phyloP scores from a whole-genome alignment of 1,140 invertebrate species.

The Drepana arcuata region DNA sequence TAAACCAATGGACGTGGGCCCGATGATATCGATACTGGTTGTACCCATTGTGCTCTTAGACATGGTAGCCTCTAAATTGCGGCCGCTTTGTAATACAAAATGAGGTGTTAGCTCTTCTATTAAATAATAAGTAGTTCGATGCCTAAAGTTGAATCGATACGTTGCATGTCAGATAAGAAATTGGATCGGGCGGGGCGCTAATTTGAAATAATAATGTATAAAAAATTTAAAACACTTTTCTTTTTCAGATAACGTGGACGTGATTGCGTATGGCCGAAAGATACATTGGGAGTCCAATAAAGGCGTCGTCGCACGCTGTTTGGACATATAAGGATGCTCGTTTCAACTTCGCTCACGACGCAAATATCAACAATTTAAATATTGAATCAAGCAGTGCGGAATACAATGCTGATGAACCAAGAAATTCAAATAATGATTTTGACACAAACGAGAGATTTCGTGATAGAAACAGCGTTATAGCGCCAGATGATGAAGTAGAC shows the following conservation, averaged over 20 bases:
- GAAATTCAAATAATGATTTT: slow-evolving; percentile 20
- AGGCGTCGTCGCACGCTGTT: slow-evolving; percentile 59
- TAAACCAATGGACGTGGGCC: slow-evolving; percentile 31
- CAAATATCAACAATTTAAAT: slow-evolving; percentile 2
- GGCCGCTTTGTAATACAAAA: slow-evolving; percentile 66
- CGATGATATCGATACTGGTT: slow-evolving; percentile 61
- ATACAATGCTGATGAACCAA: slow-evolving; percentile 4
- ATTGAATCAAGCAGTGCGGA: slow-evolving; percentile 1
- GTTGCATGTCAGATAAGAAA: slow-evolving; percentile 36
- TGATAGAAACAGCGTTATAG: slow-evolving; percentile 34
- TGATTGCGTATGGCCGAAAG: slow-evolving; percentile 62
- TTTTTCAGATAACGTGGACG: slow-evolving; percentile 58
- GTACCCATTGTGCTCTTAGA: slow-evolving; percentile 49
- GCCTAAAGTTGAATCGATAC: slow-evolving; percentile 35
- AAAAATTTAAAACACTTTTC: slow-evolving; percentile 33
- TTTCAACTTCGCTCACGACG: slow-evolving; percentile 12
- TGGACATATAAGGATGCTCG: slow-evolving; percentile 46
- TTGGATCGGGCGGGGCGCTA: no score
- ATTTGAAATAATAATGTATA: no score
- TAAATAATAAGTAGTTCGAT: slow-evolving; percentile 64
- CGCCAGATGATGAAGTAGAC: slow-evolving; percentile 20
- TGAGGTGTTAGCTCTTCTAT: slow-evolving; percentile 69
- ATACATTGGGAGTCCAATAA: slow-evolving; percentile 47
- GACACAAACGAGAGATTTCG: slow-evolving; percentile 15
- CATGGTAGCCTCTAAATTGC: slow-evolving; percentile 62